Evolutionary conservation across 2,888 invertebrate species (phyloP), one percentile per base, ranked within the genome.

Genomic region (Erynnis tages): DNA sequence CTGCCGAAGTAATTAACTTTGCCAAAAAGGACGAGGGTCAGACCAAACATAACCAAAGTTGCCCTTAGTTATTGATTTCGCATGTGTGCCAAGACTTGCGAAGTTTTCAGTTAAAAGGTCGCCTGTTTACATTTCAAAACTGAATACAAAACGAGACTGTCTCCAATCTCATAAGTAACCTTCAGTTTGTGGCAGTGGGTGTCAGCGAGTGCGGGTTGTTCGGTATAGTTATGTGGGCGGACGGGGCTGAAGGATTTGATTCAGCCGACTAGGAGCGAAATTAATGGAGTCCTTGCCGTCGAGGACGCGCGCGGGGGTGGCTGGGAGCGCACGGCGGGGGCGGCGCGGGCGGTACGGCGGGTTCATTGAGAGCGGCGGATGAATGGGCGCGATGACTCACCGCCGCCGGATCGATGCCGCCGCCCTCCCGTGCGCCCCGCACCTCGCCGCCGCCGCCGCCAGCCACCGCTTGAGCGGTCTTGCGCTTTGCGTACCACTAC

Each of bases 351-450:
- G 63, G 67, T 65, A 69, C 76, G 74, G 74, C 71, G 70, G 47
- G 73, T 87, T 86, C 88, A 89, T 89, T 89, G 81, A 89, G 84
- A 65, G 83, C 79, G 81, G 81, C 78, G 80, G 81, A 87, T 89
- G 88, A 89, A 89, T 89, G 88, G 77, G 79, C 73, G 71, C 76
- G 77, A 74, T 88, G 88, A 88, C 72, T 89, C 88, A 88, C 69
- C 80, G 76, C 88, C 88, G 87, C 69, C 80, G 76, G 83, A 86
- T 87, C 87, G 84, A 87, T 86, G 71, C 69, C 62, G 67, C 57
- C 57, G 55, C 54, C 48, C 59, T 50, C 55, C 47, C 52, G 38
- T 54, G 46, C 58, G 55, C 55, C 59, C 10, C 54, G 25, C 41
- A 13, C 54, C 54, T 19, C 41, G 13, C 54, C 47, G 55, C 53